These are phyloP conservation scores for Hofmannophila pseudospretella DNA, from an alignment of 2,888 invertebrate genomes.

Conservation along the genomic window DNA sequence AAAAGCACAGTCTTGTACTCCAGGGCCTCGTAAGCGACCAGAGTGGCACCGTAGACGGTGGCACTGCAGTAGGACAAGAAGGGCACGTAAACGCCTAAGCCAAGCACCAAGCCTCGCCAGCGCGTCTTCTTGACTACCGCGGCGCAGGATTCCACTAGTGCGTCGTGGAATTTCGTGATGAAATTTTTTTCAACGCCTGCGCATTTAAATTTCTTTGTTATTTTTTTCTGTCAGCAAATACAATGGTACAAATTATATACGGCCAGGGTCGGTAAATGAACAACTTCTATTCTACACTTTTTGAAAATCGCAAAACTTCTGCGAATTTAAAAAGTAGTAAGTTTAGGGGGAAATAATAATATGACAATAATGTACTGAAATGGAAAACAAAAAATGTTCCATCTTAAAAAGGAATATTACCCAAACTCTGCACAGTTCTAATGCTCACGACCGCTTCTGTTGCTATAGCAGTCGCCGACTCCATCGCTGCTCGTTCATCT, in stretches of 20 bases:
- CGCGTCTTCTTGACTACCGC: conserved; percentile 78
- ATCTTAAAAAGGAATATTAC: too few species aligned
- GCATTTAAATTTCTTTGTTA: conserved; percentile 6
- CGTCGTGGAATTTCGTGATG: conserved; percentile 70
- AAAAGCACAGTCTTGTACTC: conserved; percentile 82
- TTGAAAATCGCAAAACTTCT: too few species aligned
- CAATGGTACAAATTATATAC: too few species aligned
- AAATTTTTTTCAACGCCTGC: conserved; percentile 76
- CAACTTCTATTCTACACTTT: too few species aligned
- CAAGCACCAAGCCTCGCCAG: conserved; percentile 82
- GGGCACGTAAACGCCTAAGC: conserved; percentile 82
- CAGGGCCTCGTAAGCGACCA: conserved; percentile 79
- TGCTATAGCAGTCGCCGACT: conserved; percentile 80
- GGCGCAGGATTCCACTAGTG: conserved; percentile 65
- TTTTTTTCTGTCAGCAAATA: too few species aligned
- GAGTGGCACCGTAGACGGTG: conserved; percentile 82
- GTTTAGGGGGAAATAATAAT: too few species aligned
- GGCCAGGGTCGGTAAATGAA: too few species aligned
- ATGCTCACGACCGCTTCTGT: conserved; percentile 83
- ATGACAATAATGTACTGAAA: too few species aligned
- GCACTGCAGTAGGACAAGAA: conserved; percentile 84
- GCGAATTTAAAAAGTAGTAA: too few species aligned
- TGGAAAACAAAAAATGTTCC: too few species aligned
- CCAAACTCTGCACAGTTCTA: conserved; percentile 81
- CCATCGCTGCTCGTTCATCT: conserved; percentile 80